Base-by-base conservation (phyloP, 1,140 invertebrate genomes). In the Limonius californicus region DNA sequence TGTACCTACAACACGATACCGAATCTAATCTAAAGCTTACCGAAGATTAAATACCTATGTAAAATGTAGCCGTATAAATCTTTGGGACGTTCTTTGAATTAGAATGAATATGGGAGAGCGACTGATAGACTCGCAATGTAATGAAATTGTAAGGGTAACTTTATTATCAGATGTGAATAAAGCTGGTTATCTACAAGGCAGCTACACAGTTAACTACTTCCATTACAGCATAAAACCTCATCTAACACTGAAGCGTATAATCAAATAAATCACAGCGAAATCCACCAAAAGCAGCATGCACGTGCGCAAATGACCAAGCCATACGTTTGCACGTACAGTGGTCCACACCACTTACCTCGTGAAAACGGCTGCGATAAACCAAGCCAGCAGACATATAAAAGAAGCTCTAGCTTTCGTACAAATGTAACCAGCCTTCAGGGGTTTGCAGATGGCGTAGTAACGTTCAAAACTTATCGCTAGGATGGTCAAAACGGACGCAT, bases 391-490 rank as follows among this genome's bases (percentile, higher is more conserved):
- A 70, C 94, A 94, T 54, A 95, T 89, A 45, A 91, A 79, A 2
- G 90, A 84, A 0, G 92, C 92, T 61, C 92, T 82, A 0, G 90
- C 85, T 77, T 93, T 93, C 1, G 92, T 95, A 74, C 93, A 95
- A 12, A 93, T 91, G 77, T 94, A 94, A 66, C 91, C 89, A 0
- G 92, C 93, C 69, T 91, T 86, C 42, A 98, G 78, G 0, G 94
- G 95, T 70, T 94, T 87, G 76, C 93, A 97, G 70, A 97, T 96
- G 20, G 94, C 94, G 77, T 95, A 95, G 79, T 97, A 97, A 4
- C 95, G 82, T 76, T 97, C 95, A 74, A 97, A 92, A 76, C 92
- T 92, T 70, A 94, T 93, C 45, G 94, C 94, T 68, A 98, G 79
- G 65, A 98, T 97, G 11, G 94, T 97, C 20, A 97, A 79, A 1